phyloP scores from a whole-genome alignment of 2,888 invertebrate genomes.

The Cosmorhoe ocellata region DNA sequence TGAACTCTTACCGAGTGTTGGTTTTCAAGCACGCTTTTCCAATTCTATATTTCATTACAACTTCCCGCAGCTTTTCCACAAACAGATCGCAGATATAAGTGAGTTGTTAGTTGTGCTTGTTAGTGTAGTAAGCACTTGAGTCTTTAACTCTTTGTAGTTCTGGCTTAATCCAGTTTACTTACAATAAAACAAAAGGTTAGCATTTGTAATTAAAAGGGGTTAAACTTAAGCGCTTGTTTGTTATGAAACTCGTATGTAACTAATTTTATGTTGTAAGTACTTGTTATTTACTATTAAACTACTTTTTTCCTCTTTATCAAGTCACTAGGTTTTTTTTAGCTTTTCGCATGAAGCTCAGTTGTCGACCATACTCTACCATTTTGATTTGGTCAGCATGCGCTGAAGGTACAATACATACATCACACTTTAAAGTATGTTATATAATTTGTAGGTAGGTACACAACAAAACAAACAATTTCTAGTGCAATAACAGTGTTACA shows the following conservation, averaged over 20 bases:
- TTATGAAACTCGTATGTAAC: not conserved
- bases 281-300: too few relatives aligned
- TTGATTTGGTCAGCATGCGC: too few relatives aligned
- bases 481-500: constrained; percentile 5
- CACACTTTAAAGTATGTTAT: too few relatives aligned
- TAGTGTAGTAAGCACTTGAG: not conserved
- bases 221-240: not conserved
- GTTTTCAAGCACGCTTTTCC: constrained; percentile 28
- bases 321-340: too few relatives aligned
- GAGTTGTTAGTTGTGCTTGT: constrained; percentile 7
- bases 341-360: too few relatives aligned
- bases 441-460: too few relatives aligned
- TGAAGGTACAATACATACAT: too few relatives aligned
- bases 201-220: constrained; percentile 9
- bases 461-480: constrained; percentile 11
- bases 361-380: too few relatives aligned
- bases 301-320: too few relatives aligned
- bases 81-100: constrained; percentile 17
- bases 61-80: constrained; percentile 14
- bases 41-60: constrained; percentile 29
- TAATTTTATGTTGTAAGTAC: not conserved
- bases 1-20: constrained; percentile 5
- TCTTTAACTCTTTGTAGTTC: constrained; percentile 1
- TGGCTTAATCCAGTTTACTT: constrained; percentile 8
- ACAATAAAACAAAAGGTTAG: constrained; percentile 9